Base-by-base conservation (phyloP, 1,140 invertebrate genomes). In the Aphidius ervi region DNA sequence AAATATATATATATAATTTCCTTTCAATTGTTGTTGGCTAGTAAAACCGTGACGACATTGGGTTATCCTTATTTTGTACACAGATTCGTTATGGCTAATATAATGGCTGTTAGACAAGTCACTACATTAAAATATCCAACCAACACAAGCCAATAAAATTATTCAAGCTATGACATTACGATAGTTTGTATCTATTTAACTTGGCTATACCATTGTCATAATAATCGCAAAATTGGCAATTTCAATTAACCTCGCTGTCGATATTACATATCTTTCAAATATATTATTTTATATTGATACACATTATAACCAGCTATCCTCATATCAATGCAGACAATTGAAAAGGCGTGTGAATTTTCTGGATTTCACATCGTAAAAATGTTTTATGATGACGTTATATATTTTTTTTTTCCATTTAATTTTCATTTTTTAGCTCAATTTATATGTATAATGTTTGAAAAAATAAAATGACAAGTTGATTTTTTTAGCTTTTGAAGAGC, bases 71-170 rank as follows among this genome's bases (percentile, higher is more conserved):
- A 72, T 77, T 78, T 78, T 70, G 69, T 73, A 70, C 67, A 71
- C 72, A 63, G 67, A 78, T 77, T 78, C 63, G 72, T 5, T 62
- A 74, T 66, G 72, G 66, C 67, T 66, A 78, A 78, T 78, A 74
- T 71, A 77, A 77, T 64, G 67, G 67, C 70, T 68, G 67, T 77
- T 71, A 68, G 39, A 62, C 39, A 16, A 31, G 31, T 53, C 39
- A 47, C 49, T 56, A 61, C 42, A 56, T 56, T 31, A 65, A 57
- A 53, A 65, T 58, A 59, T 57, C 56, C 3, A 39, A 37, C 39
- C 2, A 31, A 31, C 16, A 31, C 23, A 31, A 48, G 60, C 60
- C 67, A 71, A 74, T 75, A 72, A 74, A 74, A 77, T 77, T 77
- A 75, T 76, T 61, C 71, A 74, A 73, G 75, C 72, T 76, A 74